Evolutionary conservation across 2,888 invertebrate genomes (phyloP).

Genomic region (Tetropium fuscum): DNA sequence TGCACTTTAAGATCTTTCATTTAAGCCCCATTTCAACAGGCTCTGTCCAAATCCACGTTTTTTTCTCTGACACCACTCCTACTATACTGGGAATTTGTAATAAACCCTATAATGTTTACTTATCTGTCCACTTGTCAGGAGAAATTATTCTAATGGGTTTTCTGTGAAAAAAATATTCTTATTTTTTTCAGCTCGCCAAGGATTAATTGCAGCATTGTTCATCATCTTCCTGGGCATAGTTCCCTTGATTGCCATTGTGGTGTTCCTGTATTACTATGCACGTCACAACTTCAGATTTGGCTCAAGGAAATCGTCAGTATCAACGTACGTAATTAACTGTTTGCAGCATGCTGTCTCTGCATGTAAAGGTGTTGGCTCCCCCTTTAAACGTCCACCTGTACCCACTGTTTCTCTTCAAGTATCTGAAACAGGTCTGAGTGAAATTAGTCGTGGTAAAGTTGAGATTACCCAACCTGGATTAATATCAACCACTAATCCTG

Average conservation of each 20-base stretch:
- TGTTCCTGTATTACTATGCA: conserved; percentile 81
- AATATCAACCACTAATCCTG: conserved; percentile 75
- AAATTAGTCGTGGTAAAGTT: conserved; percentile 48
- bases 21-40: no score
- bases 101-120: no score
- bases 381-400: conserved; percentile 25
- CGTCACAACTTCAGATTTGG: conserved; percentile 74
- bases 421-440: conserved; percentile 30
- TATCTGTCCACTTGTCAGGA: no score
- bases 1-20: no score
- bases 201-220: conserved; percentile 85
- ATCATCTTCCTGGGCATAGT: conserved; percentile 90
- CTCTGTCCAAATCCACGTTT: no score
- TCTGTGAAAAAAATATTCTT: no score
- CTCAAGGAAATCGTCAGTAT: conserved; percentile 67
- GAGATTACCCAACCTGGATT: conserved; percentile 73
- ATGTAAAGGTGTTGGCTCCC: conserved; percentile 58
- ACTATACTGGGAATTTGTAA: no score
- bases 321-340: conserved; percentile 69
- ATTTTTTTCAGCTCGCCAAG: conserved; percentile 75
- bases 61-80: no score
- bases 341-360: conserved; percentile 59
- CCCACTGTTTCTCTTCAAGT: conserved; percentile 33
- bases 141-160: no score
- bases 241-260: conserved; percentile 76